Base-by-base conservation (phyloP, 2,797 vertebrate species). In the Sitta carolinensis region DNA sequence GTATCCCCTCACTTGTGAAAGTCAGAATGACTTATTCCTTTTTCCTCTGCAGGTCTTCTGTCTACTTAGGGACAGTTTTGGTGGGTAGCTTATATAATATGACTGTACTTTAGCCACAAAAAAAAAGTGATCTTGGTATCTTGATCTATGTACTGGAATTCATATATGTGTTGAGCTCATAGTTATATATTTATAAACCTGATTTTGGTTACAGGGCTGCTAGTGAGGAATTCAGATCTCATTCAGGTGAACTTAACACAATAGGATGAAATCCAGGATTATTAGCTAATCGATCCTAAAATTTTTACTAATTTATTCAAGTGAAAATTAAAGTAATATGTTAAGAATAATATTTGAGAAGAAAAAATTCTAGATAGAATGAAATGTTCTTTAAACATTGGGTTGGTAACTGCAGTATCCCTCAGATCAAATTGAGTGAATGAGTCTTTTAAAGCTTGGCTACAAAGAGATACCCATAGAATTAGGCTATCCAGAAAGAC, bases 251-350 rank as follows among this genome's bases (percentile, higher is more conserved):
- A 52, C 4, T 67, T 52, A 70, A 48, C 76, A 48, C 2, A 25
- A 36, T 15, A 47, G 52, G 23, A 43, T 73, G 80, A 82, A 77
- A 50, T 14, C 6, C 21, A 83, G 47, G 27, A 40, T 67, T 80
- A 64, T 83, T 43, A 73, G 13, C 15, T 48, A 70, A n/a, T 45
- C 0, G 0, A 13, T 75, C 64, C 26, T 54, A 52, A 73, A 30
- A 9, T 15, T 59, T 89, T 83, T 78, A 15, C 21, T 52, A 38
- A 36, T 58, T 89, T 63, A 23, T 64, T n/a, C 51, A 84, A 89
- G 30, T 90, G 30, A 83, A 95, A 96, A 95, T 79, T 82, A 63
- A 58, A 96, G 86, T 89, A 73, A 78, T 63, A 36, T 75, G 66
- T 80, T 95, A 94, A 78, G 10, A 74, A 85, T 27, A 12, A 3